phyloP scores from a whole-genome alignment of 2,888 invertebrate species.

The Caradrina clavipalpis region DNA sequence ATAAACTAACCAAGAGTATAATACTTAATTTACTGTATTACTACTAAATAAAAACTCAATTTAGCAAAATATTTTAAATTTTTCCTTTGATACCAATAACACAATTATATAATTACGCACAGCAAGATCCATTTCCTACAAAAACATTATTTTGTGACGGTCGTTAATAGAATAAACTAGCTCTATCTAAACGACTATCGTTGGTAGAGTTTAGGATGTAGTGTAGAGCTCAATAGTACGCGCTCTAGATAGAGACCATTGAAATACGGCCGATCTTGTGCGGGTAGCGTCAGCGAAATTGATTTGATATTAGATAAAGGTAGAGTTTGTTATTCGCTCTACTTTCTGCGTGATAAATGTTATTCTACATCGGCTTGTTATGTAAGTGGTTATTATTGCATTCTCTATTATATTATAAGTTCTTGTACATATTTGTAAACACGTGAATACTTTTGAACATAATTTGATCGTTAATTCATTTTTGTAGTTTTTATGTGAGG shows the following conservation, averaged over 20 bases:
- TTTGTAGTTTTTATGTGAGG: too few species aligned
- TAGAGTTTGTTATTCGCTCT: slow-evolving; percentile 23
- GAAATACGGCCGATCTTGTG: slow-evolving; percentile 50
- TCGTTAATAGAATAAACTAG: slow-evolving; percentile 24
- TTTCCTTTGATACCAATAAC: too few species aligned
- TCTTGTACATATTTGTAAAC: too few species aligned
- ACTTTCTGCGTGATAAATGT: slow-evolving; percentile 23
- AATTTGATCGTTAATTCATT: too few species aligned
- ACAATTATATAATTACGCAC: too few species aligned
- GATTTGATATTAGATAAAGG: slow-evolving; percentile 15
- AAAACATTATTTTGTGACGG: neutral
- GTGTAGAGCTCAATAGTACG: slow-evolving; percentile 42
- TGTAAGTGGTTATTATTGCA: neutral
- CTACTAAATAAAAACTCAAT: too few species aligned
- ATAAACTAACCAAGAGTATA: too few species aligned
- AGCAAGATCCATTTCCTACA: neutral
- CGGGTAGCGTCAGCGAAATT: slow-evolving; percentile 39
- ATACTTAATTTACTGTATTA: too few species aligned
- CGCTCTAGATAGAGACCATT: slow-evolving; percentile 52
- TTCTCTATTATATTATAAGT: neutral
- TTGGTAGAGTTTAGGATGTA: slow-evolving; percentile 45
- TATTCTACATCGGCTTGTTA: neutral
- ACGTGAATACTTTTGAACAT: too few species aligned
- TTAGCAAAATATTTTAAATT: too few species aligned
- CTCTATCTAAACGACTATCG: slow-evolving; percentile 51